Evolutionary conservation across 2,888 invertebrate genomes (phyloP).

Genomic region (Agonopterix arenella): DNA sequence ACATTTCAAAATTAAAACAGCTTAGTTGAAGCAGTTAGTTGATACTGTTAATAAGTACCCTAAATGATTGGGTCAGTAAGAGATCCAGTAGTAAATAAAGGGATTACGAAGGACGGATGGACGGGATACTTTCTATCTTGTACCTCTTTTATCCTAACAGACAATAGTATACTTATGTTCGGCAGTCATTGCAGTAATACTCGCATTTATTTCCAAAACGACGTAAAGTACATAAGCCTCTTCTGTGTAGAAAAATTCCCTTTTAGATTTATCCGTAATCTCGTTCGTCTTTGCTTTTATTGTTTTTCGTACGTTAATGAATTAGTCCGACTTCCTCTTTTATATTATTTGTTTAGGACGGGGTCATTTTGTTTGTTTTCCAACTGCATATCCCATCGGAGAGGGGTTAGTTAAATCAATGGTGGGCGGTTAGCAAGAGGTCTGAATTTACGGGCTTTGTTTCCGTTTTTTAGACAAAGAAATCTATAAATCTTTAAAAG

Average conservation of each 20-base stretch:
- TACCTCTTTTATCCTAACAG: conserved; percentile 62
- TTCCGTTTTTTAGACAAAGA: conserved; percentile 25
- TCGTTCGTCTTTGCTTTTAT: conserved; percentile 61
- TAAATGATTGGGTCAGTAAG: conserved; percentile 43
- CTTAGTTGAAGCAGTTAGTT: no score
- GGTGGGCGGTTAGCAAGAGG: conserved; percentile 53
- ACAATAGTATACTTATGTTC: conserved; percentile 60
- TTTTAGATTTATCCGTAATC: conserved; percentile 64
- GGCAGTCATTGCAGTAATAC: conserved; percentile 51
- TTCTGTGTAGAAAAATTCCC: conserved; percentile 55
- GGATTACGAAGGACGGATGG: conserved; percentile 44
- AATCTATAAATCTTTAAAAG: conserved; percentile 19
- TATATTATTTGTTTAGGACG: conserved; percentile 55
- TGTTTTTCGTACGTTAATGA: conserved; percentile 61
- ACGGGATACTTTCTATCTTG: conserved; percentile 34
- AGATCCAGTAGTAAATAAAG: conserved; percentile 50
- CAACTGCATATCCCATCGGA: conserved; percentile 50
- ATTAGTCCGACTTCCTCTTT: conserved; percentile 51
- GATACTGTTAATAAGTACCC: conserved; percentile 14
- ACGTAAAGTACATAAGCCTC: conserved; percentile 62
- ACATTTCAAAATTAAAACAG: no score
- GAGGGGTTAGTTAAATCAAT: conserved; percentile 55
- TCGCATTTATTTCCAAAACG: conserved; percentile 60
- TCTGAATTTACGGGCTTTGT: conserved; percentile 53
- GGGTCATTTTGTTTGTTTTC: conserved; percentile 60